These are phyloP conservation scores for Labrus mixtus DNA, from an alignment of 2,113 vertebrate genomes.

Conservation along the genomic window DNA sequence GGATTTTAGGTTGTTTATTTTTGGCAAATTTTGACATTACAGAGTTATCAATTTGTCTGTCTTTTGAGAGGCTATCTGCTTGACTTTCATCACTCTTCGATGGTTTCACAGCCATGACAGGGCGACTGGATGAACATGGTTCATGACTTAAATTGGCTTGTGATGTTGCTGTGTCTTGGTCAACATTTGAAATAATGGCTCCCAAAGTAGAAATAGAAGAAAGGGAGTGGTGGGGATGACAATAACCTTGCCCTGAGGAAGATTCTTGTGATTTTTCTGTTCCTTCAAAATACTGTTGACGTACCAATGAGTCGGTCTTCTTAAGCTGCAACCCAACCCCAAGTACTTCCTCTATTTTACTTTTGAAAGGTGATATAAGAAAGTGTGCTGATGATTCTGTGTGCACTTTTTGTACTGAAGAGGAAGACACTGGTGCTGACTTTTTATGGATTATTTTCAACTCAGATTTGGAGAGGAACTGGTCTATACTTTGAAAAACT, in stretches of 20 bases:
- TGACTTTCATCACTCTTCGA: constrained; percentile 58
- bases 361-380: constrained; percentile 18
- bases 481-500: constrained; percentile 47
- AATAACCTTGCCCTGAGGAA: neutral
- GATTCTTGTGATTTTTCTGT: constrained; percentile 5
- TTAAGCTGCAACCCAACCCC: constrained; percentile 20
- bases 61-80: constrained; percentile 1
- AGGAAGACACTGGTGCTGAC: neutral
- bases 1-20: neutral
- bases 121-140: constrained; percentile 16
- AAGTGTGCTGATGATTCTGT: constrained; percentile 4
- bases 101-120: constrained; percentile 63
- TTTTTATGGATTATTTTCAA: constrained; percentile 7
- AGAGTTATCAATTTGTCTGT: constrained; percentile 20
- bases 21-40: neutral
- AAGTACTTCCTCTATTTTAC: constrained; percentile 33
- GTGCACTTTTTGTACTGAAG: constrained; percentile 6
- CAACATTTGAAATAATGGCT: constrained; percentile 10
- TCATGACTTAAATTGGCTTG: constrained; percentile 25
- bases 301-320: constrained; percentile 3
- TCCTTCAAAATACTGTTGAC: constrained; percentile 3
- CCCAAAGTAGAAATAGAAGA: constrained; percentile 8
- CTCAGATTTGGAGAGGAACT: constrained; percentile 16
- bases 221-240: neutral
- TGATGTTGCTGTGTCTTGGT: constrained; percentile 18